These are phyloP conservation scores for Balaenoptera acutorostrata DNA, from an alignment of 2,113 vertebrate species.

Conservation along the genomic window DNA sequence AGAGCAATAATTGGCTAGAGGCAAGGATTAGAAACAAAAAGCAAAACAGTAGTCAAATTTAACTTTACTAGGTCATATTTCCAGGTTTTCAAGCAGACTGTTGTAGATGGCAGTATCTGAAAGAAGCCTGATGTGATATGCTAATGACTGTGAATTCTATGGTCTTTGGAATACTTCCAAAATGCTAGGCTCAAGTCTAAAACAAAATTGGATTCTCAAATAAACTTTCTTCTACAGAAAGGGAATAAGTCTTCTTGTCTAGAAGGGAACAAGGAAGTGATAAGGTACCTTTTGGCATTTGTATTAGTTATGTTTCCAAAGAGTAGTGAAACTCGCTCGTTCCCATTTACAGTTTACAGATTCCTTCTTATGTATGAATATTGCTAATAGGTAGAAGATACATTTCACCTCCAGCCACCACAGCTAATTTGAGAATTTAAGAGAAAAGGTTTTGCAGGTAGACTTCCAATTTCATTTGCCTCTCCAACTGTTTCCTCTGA, in stretches of 20 bases:
- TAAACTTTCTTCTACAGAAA: neutral
- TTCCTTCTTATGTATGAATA: neutral
- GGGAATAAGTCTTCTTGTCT: neutral
- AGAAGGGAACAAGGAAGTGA: neutral
- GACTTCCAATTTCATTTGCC: neutral
- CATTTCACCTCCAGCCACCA: neutral
- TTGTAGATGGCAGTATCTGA: constrained; percentile 11
- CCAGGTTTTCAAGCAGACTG: neutral
- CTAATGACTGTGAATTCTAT: constrained; percentile 31
- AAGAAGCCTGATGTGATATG: neutral
- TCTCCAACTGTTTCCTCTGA: neutral
- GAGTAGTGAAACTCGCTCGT: neutral
- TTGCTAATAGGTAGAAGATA: neutral
- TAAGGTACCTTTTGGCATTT: neutral
- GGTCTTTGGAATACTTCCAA: constrained; percentile 25
- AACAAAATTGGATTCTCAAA: constrained; percentile 36
- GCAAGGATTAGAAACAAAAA: neutral
- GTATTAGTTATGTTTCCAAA: neutral
- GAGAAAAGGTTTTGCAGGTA: neutral
- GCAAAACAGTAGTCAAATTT: neutral
- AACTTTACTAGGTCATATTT: constrained; percentile 20
- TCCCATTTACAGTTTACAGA: neutral
- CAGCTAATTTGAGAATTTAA: neutral
- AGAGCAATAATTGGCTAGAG: neutral
- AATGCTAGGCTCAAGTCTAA: constrained; percentile 6